Percentiles rank a stretch among this genome's conserved stretches.
phyloP scores from a whole-genome alignment of 2,113 vertebrate genomes.

The Charina bottae region DNA sequence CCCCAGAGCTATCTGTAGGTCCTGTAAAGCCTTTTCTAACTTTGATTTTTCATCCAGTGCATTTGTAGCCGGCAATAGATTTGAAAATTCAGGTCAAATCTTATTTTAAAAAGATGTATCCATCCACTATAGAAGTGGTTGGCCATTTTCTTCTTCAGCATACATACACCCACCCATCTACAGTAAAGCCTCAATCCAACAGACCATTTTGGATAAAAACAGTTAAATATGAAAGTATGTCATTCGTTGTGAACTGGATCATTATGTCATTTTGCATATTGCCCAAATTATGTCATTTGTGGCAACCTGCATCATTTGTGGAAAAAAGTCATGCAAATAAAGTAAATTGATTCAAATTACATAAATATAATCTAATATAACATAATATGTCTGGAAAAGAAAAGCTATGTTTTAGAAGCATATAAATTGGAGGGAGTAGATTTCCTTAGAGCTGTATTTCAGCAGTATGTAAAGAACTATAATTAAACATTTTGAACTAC shows the following conservation, averaged over 20 bases:
- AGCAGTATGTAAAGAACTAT: slow-evolving; percentile 24
- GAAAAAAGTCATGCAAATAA: background rate
- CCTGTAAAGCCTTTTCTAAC: slow-evolving; percentile 83
- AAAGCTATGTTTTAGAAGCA: background rate
- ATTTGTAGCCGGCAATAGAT: slow-evolving; percentile 79
- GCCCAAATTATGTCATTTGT: background rate
- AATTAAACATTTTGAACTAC: background rate
- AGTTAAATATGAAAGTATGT: background rate
- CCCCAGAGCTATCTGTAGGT: slow-evolving; percentile 82
- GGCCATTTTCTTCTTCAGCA: background rate
- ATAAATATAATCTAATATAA: background rate
- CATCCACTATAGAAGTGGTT: background rate
- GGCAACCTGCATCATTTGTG: background rate
- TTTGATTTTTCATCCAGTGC: slow-evolving; percentile 87
- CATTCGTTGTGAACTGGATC: background rate
- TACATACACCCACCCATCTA: background rate
- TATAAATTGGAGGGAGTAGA: slow-evolving; percentile 20
- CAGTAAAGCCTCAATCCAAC: background rate
- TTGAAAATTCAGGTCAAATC: slow-evolving; percentile 25
- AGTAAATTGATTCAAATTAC: background rate
- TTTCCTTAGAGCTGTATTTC: slow-evolving; percentile 19
- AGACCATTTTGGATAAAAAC: background rate
- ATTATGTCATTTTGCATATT: background rate
- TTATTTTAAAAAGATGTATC: background rate
- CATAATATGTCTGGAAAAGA: slow-evolving; percentile 1